phyloP scores from a whole-genome alignment of 2,113 vertebrate genomes.

The Neolamprologus falcicula region DNA sequence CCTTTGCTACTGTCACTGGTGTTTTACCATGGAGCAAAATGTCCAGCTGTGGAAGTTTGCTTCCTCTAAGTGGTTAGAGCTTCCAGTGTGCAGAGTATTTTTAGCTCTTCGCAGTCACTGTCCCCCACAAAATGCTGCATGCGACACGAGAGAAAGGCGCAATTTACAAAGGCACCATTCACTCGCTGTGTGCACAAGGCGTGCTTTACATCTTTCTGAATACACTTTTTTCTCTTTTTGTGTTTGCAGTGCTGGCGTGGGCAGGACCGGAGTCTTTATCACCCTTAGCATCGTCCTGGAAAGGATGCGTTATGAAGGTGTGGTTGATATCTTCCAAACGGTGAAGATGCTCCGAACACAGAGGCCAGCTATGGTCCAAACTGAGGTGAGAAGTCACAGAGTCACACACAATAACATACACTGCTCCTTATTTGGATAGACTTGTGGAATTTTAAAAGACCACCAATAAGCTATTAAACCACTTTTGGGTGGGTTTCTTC shows the following conservation, averaged over 20 bases:
- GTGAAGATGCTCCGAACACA: slow-evolving; percentile 99
- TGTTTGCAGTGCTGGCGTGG: slow-evolving; percentile 84
- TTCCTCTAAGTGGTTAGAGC: neutral
- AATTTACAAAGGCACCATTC: neutral
- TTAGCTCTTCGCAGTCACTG: neutral
- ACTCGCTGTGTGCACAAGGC: neutral
- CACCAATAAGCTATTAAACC: neutral
- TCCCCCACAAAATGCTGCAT: neutral
- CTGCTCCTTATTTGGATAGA: neutral
- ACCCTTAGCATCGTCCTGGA: slow-evolving; percentile 96
- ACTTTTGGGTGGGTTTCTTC: neutral
- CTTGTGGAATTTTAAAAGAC: neutral
- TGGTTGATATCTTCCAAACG: slow-evolving; percentile 98
- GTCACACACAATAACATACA: neutral
- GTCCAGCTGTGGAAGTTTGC: neutral
- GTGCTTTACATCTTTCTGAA: neutral
- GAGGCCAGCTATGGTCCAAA: slow-evolving; percentile 97
- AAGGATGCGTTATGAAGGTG: slow-evolving; percentile 94
- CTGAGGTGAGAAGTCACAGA: slow-evolving; percentile 77
- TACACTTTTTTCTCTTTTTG: neutral
- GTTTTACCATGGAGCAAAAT: neutral
- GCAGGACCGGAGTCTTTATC: slow-evolving; percentile 93
- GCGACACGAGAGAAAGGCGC: neutral
- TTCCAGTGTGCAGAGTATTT: neutral
- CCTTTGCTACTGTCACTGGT: neutral